phyloP scores from a whole-genome alignment of 2,888 invertebrate species.

The Tenthredo notha region DNA sequence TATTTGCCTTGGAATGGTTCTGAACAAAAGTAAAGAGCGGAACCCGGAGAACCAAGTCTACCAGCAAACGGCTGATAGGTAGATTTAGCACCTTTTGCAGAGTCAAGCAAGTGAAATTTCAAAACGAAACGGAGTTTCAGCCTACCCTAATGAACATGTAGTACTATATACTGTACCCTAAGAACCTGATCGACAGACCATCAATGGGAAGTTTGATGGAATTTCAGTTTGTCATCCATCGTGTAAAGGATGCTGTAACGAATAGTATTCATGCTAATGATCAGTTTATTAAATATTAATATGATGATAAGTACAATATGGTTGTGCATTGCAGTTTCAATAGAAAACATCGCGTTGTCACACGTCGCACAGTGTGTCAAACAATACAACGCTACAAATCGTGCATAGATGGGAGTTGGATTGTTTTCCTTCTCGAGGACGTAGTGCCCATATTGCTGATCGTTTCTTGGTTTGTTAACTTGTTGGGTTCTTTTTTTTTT shows the following conservation, averaged over 20 bases:
- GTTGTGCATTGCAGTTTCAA: slow-evolving; percentile 77
- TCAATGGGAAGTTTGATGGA: neutral
- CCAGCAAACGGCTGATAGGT: too few relatives aligned
- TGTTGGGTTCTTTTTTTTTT: neutral
- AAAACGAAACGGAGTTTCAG: neutral
- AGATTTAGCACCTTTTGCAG: too few relatives aligned
- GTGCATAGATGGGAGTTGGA: neutral
- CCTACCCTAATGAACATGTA: neutral
- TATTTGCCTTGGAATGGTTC: too few relatives aligned
- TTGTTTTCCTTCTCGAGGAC: neutral
- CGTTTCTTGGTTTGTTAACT: neutral
- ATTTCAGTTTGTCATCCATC: neutral
- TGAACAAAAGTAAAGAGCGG: too few relatives aligned
- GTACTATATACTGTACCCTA: too few relatives aligned
- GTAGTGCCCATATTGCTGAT: slow-evolving; percentile 4
- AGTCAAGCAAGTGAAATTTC: too few relatives aligned
- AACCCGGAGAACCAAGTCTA: too few relatives aligned
- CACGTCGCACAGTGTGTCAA: neutral
- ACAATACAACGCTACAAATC: slow-evolving; percentile 17
- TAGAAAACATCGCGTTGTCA: slow-evolving; percentile 66
- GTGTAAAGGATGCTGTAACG: slow-evolving; percentile 31
- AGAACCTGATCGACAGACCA: neutral
- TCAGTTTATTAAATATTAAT: slow-evolving; percentile 69
- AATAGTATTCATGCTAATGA: slow-evolving; percentile 36
- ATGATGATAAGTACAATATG: slow-evolving; percentile 74